Conservation (phyloP, 2,113 vertebrate genomes). For the Euleptes europaea region DNA sequence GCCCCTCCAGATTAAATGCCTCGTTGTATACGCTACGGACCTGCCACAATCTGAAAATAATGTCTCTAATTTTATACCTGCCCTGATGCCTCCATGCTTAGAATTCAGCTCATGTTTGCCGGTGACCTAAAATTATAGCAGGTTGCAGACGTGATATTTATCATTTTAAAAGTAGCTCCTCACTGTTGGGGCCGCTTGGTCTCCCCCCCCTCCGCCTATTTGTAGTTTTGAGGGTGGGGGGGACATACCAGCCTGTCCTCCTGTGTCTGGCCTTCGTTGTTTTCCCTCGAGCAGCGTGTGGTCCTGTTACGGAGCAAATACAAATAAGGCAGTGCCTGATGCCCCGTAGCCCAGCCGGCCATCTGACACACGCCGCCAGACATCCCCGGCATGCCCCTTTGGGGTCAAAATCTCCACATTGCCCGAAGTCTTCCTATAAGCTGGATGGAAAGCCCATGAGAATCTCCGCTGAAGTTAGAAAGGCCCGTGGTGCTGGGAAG, state of each 20-base stretch:
- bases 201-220: not conserved
- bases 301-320: accelerated
- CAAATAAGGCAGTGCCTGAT: not conserved
- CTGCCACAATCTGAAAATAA: conserved; percentile 56
- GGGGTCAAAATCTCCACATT: not conserved
- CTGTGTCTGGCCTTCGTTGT: not conserved
- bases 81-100: not conserved
- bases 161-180: conserved; percentile 35
- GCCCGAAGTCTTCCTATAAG: not conserved
- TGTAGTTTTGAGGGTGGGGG: accelerated
- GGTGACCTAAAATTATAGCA: conserved; percentile 50
- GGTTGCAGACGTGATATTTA: conserved; percentile 32
- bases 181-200: not conserved
- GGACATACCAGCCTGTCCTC: not conserved
- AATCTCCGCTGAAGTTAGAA: not conserved
- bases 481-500: not conserved
- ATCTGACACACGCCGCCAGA: not conserved
- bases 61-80: conserved; percentile 62
- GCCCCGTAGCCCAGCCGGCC: accelerated
- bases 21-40: not conserved
- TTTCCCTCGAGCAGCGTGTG: accelerated
- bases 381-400: conserved; percentile 1
- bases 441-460: not conserved
- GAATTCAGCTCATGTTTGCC: not conserved
- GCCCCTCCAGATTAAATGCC: too few relatives aligned